Base-by-base conservation (phyloP, 2,888 invertebrate genomes). In the Pecten maximus region DNA sequence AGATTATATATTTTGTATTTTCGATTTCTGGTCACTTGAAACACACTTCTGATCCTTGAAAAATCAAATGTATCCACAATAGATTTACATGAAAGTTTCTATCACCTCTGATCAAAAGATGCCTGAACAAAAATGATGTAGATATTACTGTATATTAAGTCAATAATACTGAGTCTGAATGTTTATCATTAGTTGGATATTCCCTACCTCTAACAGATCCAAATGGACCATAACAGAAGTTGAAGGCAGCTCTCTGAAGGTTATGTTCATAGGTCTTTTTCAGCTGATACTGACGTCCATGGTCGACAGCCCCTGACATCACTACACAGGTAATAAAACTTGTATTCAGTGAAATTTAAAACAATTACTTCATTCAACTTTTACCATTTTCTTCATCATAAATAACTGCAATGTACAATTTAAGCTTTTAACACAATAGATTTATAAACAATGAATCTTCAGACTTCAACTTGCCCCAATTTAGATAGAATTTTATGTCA, bases 141-240 rank as follows among this genome's bases (percentile, higher is more conserved):
- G 23, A 19, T n/a, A 39, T 10, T 40, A 87, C 8, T 16, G 48
- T 16, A 50, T 87, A 40, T 12, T 23, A 86, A 28, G 23, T 4
- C n/a, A n/a, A n/a, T 60, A 12, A 88, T 50, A 19, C n/a, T 19
- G 19, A 39, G 54, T 10, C 28, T 19, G 15, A 48, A n/a, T n/a
- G n/a, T 54, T 54, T 8, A 16, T 50, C 2, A 50, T 16, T n/a
- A n/a, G n/a, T n/a, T n/a, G n/a, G n/a, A 50, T 2, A 15, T 2
- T 54, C 40, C 93, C 93, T 91, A 97, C 97, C 97, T 95, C 96
- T 95, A 0, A 98, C 98, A 90, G 98, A 98, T 0, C 99, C 99
- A 97, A 99, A 99, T 2, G 98, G 97, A 0, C 99, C 99, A 93
- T 98, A 97, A 74, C 98, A 98, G 94, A 99, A 97, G 95, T 98